phyloP scores from a whole-genome alignment of 2,888 invertebrate species.

The Idaea aversata region DNA sequence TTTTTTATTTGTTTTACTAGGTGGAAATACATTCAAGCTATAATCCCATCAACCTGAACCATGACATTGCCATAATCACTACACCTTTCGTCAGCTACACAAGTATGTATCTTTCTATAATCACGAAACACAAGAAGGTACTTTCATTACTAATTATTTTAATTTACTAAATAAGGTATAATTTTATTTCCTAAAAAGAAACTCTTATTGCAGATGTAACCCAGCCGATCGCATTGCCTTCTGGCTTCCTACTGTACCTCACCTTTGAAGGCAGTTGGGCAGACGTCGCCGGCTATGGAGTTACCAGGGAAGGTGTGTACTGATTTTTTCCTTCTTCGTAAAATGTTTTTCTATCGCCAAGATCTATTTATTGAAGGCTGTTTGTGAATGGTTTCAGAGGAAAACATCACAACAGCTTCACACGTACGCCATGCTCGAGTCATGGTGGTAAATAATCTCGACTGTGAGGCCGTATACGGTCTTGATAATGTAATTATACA shows the following conservation, averaged over 20 bases:
- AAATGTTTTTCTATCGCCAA: too few relatives aligned
- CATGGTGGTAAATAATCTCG: constrained; percentile 41
- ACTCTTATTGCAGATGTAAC: constrained; percentile 38
- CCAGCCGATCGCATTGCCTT: constrained; percentile 37
- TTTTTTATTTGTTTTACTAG: neutral
- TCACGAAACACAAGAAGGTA: too few relatives aligned
- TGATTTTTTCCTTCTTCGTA: too few relatives aligned
- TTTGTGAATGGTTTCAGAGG: constrained; percentile 36
- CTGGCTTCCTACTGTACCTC: constrained; percentile 33
- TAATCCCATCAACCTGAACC: constrained; percentile 31
- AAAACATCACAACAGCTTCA: constrained; percentile 20
- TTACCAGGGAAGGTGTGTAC: constrained; percentile 52
- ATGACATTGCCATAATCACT: constrained; percentile 42
- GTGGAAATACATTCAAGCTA: constrained; percentile 37
- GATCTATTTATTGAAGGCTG: neutral
- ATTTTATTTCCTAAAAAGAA: neutral
- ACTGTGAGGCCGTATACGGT: constrained; percentile 40
- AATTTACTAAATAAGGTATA: too few relatives aligned
- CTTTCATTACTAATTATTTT: too few relatives aligned
- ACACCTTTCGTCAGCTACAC: constrained; percentile 27
- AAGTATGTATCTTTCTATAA: constrained; percentile 27
- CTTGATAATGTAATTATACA: constrained; percentile 29
- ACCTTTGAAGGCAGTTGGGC: constrained; percentile 45
- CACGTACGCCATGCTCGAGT: constrained; percentile 43
- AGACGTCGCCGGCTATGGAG: constrained; percentile 53